These are phyloP conservation scores for Drosophila atripex DNA, from an alignment of 2,888 invertebrate genomes.

Conservation along the genomic window DNA sequence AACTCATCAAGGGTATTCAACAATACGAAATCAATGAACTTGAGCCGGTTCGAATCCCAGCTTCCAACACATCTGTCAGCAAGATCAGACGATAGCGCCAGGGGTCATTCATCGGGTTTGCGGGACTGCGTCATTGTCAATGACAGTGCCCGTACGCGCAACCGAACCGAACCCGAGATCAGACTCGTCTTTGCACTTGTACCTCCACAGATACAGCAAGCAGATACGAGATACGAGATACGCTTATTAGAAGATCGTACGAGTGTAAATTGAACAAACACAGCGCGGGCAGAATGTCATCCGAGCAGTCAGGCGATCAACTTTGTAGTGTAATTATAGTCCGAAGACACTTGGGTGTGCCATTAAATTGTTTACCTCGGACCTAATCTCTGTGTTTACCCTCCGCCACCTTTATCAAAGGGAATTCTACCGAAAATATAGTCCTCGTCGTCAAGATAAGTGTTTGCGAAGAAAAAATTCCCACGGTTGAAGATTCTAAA, in stretches of 20 bases:
- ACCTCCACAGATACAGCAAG: constrained; percentile 23
- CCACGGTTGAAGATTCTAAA: constrained; percentile 1
- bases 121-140: constrained; percentile 66
- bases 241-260: constrained; percentile 68
- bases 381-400: constrained; percentile 2
- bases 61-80: constrained; percentile 17
- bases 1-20: constrained; percentile 1
- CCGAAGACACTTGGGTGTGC: not conserved
- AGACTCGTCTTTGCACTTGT: constrained; percentile 21
- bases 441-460: not conserved
- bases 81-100: constrained; percentile 50
- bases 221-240: constrained; percentile 19
- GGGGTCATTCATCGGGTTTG: constrained; percentile 51
- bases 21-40: constrained; percentile 40
- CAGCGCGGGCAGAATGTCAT: constrained; percentile 18
- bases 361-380: constrained; percentile 9
- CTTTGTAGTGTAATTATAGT: constrained; percentile 20
- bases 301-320: constrained; percentile 31
- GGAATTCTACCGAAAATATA: constrained; percentile 6
- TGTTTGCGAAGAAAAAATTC: not conserved
- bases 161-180: constrained; percentile 12
- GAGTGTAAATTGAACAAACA: constrained; percentile 63
- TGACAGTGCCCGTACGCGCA: constrained; percentile 50
- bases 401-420: not conserved
- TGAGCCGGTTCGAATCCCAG: constrained; percentile 4